These are phyloP conservation scores for Hippopotamyrus pictus DNA, from an alignment of 2,797 vertebrate genomes.

Conservation along the genomic window DNA sequence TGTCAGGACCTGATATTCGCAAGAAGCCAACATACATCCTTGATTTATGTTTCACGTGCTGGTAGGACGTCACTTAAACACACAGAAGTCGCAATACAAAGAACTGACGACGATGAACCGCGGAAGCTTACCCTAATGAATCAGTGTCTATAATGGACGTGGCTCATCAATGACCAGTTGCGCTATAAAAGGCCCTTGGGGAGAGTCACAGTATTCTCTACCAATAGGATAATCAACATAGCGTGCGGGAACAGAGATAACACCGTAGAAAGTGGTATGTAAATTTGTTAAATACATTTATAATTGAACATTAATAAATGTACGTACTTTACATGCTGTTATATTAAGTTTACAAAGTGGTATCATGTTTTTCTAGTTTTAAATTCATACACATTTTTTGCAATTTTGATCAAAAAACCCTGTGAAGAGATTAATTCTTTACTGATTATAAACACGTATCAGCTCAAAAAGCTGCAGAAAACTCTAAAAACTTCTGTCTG, in stretches of 20 bases:
- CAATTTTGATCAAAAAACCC: background rate
- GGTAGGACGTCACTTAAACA: background rate
- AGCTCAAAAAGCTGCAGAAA: background rate
- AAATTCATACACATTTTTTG: background rate
- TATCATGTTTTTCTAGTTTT: background rate
- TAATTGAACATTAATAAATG: background rate
- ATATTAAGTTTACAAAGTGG: background rate
- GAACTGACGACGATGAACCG: constrained; percentile 46
- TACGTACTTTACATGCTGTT: background rate
- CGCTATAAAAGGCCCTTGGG: constrained; percentile 59
- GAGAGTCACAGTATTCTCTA: constrained; percentile 46
- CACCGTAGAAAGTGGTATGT: constrained; percentile 25
- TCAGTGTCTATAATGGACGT: constrained; percentile 60
- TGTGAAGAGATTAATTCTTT: background rate
- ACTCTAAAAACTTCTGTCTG: background rate
- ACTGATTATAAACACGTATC: background rate
- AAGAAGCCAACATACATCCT: background rate
- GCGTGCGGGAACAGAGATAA: background rate
- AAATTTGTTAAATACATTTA: background rate
- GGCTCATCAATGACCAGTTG: constrained; percentile 55
- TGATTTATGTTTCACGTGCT: constrained; percentile 6
- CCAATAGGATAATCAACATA: constrained; percentile 21
- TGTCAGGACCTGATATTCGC: background rate
- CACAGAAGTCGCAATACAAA: constrained; percentile 33
- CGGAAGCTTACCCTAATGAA: constrained; percentile 62